These are phyloP conservation scores for Meleagris gallopavo DNA, from an alignment of 2,113 vertebrate genomes.

Conservation along the genomic window DNA sequence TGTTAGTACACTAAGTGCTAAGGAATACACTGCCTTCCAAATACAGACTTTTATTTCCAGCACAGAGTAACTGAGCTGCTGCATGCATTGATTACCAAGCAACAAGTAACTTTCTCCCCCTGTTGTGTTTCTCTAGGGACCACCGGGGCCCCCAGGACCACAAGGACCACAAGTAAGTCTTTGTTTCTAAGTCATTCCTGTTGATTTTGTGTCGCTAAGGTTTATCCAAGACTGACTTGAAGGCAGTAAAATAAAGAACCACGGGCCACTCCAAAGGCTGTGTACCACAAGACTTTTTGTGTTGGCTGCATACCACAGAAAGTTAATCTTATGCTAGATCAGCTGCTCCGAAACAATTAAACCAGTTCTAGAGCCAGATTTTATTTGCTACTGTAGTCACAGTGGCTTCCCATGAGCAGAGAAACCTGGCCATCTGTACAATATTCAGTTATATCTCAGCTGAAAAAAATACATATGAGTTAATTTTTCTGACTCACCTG, in stretches of 20 bases:
- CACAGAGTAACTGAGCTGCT: background rate
- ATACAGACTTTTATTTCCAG: background rate
- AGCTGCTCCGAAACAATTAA: background rate
- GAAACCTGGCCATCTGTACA: background rate
- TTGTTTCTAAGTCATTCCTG: background rate
- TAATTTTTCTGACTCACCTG: slow-evolving; percentile 8
- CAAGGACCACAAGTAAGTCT: slow-evolving; percentile 86
- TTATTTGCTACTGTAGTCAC: slow-evolving; percentile 35
- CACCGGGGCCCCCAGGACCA: slow-evolving; percentile 82
- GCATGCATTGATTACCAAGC: background rate
- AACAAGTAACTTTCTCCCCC: background rate
- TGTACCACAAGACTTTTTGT: background rate
- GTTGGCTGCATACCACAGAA: slow-evolving; percentile 6
- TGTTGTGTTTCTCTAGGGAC: slow-evolving; percentile 82
- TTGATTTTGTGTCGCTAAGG: background rate
- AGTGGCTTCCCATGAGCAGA: slow-evolving; percentile 16
- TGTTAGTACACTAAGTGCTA: background rate
- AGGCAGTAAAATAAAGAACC: background rate
- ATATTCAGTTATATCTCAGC: background rate
- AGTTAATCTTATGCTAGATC: slow-evolving; percentile 26
- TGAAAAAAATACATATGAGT: background rate
- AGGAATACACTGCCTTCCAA: background rate
- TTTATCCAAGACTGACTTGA: slow-evolving; percentile 22
- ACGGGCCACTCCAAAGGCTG: background rate
- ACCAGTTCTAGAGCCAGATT: slow-evolving; percentile 21